Evolutionary conservation across 1,140 invertebrate species (phyloP), one percentile per base, ranked within the genome.

Genomic region (Hesperophylax magnus): DNA sequence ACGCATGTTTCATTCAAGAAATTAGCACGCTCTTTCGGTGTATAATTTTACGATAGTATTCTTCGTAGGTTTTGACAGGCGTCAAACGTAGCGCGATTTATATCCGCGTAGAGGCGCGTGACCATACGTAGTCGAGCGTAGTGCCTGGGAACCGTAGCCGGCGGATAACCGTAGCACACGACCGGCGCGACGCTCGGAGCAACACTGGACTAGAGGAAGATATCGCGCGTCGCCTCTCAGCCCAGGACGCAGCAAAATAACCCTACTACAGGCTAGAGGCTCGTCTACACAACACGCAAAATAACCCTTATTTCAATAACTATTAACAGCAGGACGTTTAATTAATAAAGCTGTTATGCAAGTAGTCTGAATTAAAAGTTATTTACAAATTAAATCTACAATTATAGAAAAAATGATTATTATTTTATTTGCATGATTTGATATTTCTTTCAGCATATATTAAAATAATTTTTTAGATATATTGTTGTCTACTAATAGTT

Each of bases 121-220:
- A n/a, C 67, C 34, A 22, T 52, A 14, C 67, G 67, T 65, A 71
- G n/a, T 8, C 67, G 67, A 71, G 18, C 67, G 39, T 71, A 71
- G 74, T 47, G 56, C 56, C 31, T 15, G n/a, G 56, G 39, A 14
- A 47, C 9, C 22, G n/a, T 17, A 77, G 31, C 54, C 74, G 74
- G 22, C 34, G 56, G 20, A 47, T 14, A 8, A 27, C 17, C 72
- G 56, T 39, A 1, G 74, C 34, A 61, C 61, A 58, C 56, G 31
- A 34, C 17, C 74, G 56, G n/a, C 74, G 74, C 74, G 74, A 39
- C 74, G 74, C 74, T 77, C 74, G 58, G 18, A 77, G 74, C 74
- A 77, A 77, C 74, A 77, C 74, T 77, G 74, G 58, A 34, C 56
- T 18, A 14, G 15, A n/a, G 31, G 74, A 77, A 77, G 58, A 61